Base-by-base conservation (phyloP, 2,888 invertebrate species). In the Calameuta idolon region DNA sequence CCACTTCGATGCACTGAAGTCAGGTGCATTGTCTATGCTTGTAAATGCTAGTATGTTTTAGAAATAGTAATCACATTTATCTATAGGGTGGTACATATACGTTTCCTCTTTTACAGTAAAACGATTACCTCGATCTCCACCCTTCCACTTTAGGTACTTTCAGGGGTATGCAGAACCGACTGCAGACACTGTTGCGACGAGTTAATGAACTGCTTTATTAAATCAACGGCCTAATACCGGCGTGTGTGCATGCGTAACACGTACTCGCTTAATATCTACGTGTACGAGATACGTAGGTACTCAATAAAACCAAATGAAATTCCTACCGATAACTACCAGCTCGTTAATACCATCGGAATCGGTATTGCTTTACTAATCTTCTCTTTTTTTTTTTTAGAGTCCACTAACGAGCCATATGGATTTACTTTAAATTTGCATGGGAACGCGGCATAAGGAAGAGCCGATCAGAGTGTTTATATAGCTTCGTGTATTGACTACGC, bases 191-290 rank as follows among this genome's bases (percentile, higher is more conserved):
- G 55, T 9, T 55, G 55, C 55, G 23, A 55, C 55, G 55, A 55
- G 55, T 23, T 71, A 71, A 31, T 71, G 34, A 71, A 71, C 71
- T 71, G 71, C 71, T 33, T 71, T 71, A 71, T 71, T 71, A 71
- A 71, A 71, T 71, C 31, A 71, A 34, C 71, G 15, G 71, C 33
- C 71, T 71, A 71, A 71, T 71, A 71, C 15, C 33, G 23, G 12
- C 31, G 9, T 71, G 71, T 71, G 15, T 71, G 71, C 71, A 71
- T 34, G 71, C 33, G 34, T 31, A 23, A 15, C 71, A 71, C 71
- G 71, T 71, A 71, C 71, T 34, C 71, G 12, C 71, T 31, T 71
- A 71, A 71, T 71, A 71, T 71, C 71, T 71, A 71, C 33, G 34
- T 34, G 71, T 71, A 71, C 71, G 34, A 34, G 33, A 5, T n/a